Conservation (phyloP, 2,797 vertebrate genomes). For the Epinephelus awoara region DNA sequence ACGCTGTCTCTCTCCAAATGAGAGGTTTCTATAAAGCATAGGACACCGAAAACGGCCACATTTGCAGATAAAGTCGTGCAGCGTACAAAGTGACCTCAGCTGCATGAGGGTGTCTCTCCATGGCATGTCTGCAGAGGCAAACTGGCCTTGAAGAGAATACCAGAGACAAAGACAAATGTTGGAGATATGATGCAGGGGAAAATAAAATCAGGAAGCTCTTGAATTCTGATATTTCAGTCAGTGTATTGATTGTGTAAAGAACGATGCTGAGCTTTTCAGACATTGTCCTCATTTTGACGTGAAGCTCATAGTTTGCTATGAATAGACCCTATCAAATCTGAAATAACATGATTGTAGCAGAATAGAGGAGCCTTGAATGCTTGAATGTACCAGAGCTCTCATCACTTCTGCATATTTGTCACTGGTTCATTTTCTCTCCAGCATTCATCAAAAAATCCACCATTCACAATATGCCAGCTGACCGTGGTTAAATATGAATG, state of each 20-base stretch:
- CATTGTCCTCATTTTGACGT: constrained; percentile 7
- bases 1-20: constrained; percentile 72
- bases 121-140: constrained; percentile 20
- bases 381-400: constrained; percentile 12
- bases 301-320: not conserved
- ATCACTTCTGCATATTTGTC: constrained; percentile 25
- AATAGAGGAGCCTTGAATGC: constrained; percentile 21
- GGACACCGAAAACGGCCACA: constrained; percentile 60
- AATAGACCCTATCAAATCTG: constrained; percentile 34
- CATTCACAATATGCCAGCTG: constrained; percentile 60
- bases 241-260: constrained; percentile 7
- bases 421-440: constrained; percentile 41
- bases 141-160: constrained; percentile 16
- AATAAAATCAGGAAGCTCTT: constrained; percentile 4
- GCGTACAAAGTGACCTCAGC: constrained; percentile 53
- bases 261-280: constrained; percentile 42
- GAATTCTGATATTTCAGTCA: constrained; percentile 22
- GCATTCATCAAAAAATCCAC: constrained; percentile 40
- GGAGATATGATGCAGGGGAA: not conserved
- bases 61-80: constrained; percentile 57
- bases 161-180: not conserved
- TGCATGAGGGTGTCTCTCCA: constrained; percentile 35
- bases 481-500: constrained; percentile 61
- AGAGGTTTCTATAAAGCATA: constrained; percentile 75
- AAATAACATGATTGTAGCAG: not conserved